Conservation (phyloP, 2,888 invertebrate genomes). For the Lochmaea capreae region DNA sequence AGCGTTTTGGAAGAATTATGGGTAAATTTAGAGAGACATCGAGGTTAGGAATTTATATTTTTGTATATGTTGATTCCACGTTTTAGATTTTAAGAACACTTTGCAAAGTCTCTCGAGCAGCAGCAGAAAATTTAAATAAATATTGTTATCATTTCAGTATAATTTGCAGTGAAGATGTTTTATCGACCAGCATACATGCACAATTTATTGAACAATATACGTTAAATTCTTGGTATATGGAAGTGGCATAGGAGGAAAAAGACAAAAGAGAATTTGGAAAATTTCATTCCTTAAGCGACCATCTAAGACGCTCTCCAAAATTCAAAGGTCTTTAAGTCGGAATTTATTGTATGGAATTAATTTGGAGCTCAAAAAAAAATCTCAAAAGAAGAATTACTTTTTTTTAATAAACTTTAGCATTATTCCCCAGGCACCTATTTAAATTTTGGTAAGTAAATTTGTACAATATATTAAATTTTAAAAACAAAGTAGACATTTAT, state of each 20-base stretch:
- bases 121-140: too few relatives aligned
- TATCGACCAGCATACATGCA: too few relatives aligned
- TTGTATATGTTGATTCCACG: neutral
- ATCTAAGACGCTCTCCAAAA: constrained; percentile 3
- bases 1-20: constrained; percentile 3
- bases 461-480: too few relatives aligned
- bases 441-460: too few relatives aligned
- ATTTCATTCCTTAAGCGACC: constrained; percentile 4
- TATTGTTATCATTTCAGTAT: too few relatives aligned
- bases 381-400: neutral
- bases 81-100: neutral
- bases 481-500: too few relatives aligned
- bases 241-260: neutral
- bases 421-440: too few relatives aligned
- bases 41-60: too few relatives aligned
- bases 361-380: neutral
- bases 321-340: neutral
- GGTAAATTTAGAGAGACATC: neutral
- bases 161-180: too few relatives aligned
- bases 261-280: constrained; percentile 19
- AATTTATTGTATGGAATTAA: constrained; percentile 16
- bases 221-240: neutral
- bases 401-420: too few relatives aligned
- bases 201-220: neutral
- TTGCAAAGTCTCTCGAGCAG: too few relatives aligned